A percentile compares a stretch with the other conserved stretches of the same genome.
phyloP scores from a whole-genome alignment of 2,113 vertebrate genomes.

The Tichodroma muraria region DNA sequence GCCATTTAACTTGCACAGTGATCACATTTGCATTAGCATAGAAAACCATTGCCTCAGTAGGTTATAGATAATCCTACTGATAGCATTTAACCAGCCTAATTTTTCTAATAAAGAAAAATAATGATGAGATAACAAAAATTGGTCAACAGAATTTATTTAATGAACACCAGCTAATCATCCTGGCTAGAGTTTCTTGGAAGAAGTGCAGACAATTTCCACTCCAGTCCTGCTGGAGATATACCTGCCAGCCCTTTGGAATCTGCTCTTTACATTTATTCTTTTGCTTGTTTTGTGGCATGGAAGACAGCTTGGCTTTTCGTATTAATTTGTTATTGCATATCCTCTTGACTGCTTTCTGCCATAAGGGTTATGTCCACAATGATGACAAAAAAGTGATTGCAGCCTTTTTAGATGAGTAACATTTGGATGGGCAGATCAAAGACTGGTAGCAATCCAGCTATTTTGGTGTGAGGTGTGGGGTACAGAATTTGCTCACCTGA shows the following conservation, averaged over 20 bases:
- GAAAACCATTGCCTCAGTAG: constrained; percentile 5
- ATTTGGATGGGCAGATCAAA: background rate
- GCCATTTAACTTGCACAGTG: background rate
- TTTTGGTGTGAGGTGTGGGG: background rate
- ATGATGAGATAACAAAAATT: background rate
- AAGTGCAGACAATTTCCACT: background rate
- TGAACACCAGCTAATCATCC: background rate
- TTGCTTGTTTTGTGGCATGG: background rate
- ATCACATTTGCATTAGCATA: constrained; percentile 9
- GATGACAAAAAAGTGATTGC: background rate
- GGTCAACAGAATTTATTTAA: background rate
- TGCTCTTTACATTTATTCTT: background rate
- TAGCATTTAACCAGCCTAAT: background rate
- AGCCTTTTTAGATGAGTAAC: background rate
- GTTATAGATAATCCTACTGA: constrained; percentile 11
- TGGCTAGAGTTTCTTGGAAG: background rate
- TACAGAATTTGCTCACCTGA: background rate
- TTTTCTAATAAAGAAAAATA: constrained; percentile 26
- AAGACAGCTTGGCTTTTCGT: background rate
- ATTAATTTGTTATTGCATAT: background rate
- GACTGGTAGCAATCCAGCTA: background rate
- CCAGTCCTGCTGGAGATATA: background rate
- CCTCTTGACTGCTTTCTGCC: background rate
- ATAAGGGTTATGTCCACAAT: background rate
- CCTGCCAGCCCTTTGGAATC: background rate